Conservation (phyloP, 2,113 vertebrate species). For the Corythoichthys intestinalis region DNA sequence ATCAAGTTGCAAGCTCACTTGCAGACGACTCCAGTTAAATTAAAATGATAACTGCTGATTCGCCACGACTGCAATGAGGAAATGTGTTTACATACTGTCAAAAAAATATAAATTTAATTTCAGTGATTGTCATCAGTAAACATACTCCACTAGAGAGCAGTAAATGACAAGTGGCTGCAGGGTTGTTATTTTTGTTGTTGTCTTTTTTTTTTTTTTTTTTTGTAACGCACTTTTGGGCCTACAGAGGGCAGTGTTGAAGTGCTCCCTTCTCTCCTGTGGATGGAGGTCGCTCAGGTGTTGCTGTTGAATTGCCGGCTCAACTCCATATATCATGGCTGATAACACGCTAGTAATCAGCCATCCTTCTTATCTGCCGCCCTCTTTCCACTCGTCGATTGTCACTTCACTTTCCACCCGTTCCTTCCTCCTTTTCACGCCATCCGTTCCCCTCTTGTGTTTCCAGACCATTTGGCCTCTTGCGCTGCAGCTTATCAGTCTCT, state of each 20-base stretch:
- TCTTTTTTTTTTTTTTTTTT: background rate
- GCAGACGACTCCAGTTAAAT: constrained; percentile 3
- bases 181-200: too few relatives aligned
- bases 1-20: constrained; percentile 10
- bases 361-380: background rate
- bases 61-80: background rate
- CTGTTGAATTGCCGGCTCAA: constrained; percentile 11
- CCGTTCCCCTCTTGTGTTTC: constrained; percentile 6
- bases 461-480: background rate
- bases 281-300: constrained; percentile 10
- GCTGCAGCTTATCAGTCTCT: background rate
- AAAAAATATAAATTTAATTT: background rate
- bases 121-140: background rate
- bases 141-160: constrained; percentile 32
- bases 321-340: constrained; percentile 29
- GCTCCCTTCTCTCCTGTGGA: background rate
- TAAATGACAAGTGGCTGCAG: background rate
- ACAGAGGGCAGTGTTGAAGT: constrained; percentile 55
- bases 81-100: background rate
- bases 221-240: constrained; percentile 3
- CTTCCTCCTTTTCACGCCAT: constrained; percentile 1
- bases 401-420: constrained; percentile 12
- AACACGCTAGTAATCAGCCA: constrained; percentile 17
- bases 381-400: constrained; percentile 4
- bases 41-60: background rate